Evolutionary conservation across 2,888 invertebrate genomes (phyloP).

Genomic region (Lasioglossum malachurum): DNA sequence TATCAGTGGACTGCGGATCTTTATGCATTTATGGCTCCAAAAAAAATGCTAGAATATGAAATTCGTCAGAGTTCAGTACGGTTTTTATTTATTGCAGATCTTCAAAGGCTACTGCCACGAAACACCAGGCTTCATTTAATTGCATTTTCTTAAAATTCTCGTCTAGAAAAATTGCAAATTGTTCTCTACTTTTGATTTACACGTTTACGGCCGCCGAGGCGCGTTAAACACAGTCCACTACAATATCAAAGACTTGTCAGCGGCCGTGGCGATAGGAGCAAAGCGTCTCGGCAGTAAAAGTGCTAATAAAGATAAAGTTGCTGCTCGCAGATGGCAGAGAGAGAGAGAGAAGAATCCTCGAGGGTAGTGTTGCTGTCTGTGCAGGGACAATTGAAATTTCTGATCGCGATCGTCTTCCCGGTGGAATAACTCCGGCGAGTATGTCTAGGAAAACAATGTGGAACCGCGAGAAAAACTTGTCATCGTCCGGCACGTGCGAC

Average conservation of each 20-base stretch:
- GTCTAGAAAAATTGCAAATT: background rate
- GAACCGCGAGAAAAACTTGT: slow-evolving; percentile 39
- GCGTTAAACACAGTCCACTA: background rate
- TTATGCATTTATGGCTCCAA: no score
- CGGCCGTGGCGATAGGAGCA: background rate
- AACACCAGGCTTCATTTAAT: no score
- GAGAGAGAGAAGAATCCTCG: background rate
- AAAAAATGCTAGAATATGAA: no score
- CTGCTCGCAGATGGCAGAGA: background rate
- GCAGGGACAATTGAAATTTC: slow-evolving; percentile 30
- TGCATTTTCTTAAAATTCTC: no score
- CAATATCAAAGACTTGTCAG: background rate
- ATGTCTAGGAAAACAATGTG: background rate
- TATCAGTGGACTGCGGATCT: no score
- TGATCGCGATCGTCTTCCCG: background rate
- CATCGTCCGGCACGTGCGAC: slow-evolving; percentile 1
- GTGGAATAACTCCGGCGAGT: background rate
- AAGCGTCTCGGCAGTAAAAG: background rate
- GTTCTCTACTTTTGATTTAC: background rate
- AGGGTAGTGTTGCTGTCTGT: background rate
- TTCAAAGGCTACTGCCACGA: no score
- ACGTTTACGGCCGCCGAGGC: background rate
- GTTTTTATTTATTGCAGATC: no score
- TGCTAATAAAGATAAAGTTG: background rate
- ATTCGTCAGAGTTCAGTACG: no score